Evolutionary conservation across 1,140 invertebrate species (phyloP).

Genomic region (Drosophila orena): DNA sequence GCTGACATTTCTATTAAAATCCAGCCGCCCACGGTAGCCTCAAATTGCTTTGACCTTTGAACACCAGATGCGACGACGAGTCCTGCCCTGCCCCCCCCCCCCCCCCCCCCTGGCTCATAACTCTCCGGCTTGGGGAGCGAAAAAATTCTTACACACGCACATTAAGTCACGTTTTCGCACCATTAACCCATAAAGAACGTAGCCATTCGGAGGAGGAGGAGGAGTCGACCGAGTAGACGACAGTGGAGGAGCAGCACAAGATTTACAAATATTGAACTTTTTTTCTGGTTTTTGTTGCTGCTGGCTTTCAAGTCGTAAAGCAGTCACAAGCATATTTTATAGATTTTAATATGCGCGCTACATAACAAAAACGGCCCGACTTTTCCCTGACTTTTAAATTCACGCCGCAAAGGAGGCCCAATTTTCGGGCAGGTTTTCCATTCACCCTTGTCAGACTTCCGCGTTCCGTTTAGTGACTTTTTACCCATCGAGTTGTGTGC

Average conservation of each 20-base stretch:
- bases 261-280: slow-evolving; percentile 84
- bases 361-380: slow-evolving; percentile 43
- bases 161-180: slow-evolving; percentile 85
- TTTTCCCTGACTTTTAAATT: slow-evolving; percentile 63
- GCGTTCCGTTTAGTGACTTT: slow-evolving; percentile 73
- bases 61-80: slow-evolving; percentile 63
- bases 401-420: slow-evolving; percentile 74
- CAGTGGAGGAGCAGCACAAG: slow-evolving; percentile 35
- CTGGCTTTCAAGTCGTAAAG: slow-evolving; percentile 79
- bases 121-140: slow-evolving; percentile 44
- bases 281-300: slow-evolving; percentile 47
- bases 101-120: slow-evolving; percentile 61
- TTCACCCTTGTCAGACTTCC: slow-evolving; percentile 73
- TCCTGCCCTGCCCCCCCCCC: too few species aligned
- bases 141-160: slow-evolving; percentile 77
- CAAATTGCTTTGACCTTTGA: slow-evolving; percentile 84
- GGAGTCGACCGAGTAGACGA: slow-evolving; percentile 4
- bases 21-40: slow-evolving; percentile 56
- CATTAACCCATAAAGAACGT: slow-evolving; percentile 84
- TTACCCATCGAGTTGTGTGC: slow-evolving; percentile 38
- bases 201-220: slow-evolving; percentile 1
- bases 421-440: slow-evolving; percentile 34
- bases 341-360: slow-evolving; percentile 81
- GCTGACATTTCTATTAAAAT: slow-evolving; percentile 83
- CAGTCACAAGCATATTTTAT: slow-evolving; percentile 82